Percentiles rank a stretch among this genome's conserved stretches.
phyloP scores from a whole-genome alignment of 2,888 invertebrate species.

The Synanthedon myopaeformis region DNA sequence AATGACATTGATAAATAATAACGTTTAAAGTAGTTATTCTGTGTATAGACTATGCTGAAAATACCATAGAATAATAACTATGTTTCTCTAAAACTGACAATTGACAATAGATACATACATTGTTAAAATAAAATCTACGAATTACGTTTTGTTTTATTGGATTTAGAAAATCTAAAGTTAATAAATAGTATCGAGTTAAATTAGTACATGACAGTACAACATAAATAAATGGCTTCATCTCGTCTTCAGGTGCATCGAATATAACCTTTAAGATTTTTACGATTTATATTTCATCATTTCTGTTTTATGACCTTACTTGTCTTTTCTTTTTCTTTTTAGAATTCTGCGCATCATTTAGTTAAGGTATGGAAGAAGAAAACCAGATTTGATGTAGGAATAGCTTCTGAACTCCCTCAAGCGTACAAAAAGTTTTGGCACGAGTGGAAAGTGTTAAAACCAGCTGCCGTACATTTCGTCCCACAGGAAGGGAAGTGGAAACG shows the following conservation, averaged over 20 bases:
- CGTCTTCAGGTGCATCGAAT: slow-evolving; percentile 12
- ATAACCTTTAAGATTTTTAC: slow-evolving; percentile 16
- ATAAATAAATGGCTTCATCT: slow-evolving; percentile 52
- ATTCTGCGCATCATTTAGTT: slow-evolving; percentile 54
- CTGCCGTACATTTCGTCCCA: slow-evolving; percentile 77
- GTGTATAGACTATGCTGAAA: too few species aligned
- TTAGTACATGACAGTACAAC: slow-evolving; percentile 19
- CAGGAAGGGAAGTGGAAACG: slow-evolving; percentile 79
- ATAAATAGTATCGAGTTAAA: slow-evolving; percentile 1
- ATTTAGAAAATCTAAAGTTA: too few species aligned
- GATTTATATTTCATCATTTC: not conserved
- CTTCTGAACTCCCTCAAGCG: slow-evolving; percentile 78
- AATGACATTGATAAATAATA: too few species aligned
- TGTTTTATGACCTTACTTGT: not conserved
- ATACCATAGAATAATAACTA: too few species aligned
- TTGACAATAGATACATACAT: too few species aligned
- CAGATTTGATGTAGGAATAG: slow-evolving; percentile 76
- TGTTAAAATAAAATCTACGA: too few species aligned
- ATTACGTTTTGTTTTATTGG: too few species aligned
- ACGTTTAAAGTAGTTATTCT: too few species aligned
- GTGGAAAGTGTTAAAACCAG: slow-evolving; percentile 78
- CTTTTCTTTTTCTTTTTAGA: slow-evolving; percentile 34
- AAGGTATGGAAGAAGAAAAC: slow-evolving; percentile 62
- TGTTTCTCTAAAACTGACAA: too few species aligned
- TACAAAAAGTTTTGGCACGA: slow-evolving; percentile 90